Evolutionary conservation across 2,113 vertebrate genomes (phyloP).

Genomic region (Larimichthys crocea): DNA sequence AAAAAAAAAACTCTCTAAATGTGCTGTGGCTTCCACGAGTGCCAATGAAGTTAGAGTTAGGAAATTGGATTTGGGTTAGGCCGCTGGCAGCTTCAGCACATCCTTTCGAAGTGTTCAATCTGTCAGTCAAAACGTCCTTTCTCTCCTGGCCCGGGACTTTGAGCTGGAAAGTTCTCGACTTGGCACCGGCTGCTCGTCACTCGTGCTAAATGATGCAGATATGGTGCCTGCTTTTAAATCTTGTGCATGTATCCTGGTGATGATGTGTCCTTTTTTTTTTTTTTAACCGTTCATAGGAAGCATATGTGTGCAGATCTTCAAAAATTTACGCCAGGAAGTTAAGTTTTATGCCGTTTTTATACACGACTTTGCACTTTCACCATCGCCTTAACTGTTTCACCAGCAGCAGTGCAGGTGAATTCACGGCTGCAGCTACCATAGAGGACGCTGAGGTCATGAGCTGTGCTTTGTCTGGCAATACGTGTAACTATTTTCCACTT

Average conservation of each 20-base stretch:
- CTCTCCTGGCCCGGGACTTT: conserved; percentile 24
- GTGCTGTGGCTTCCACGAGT: conserved; percentile 53
- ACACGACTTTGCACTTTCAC: background rate
- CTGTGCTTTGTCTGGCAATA: background rate
- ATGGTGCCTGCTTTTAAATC: conserved; percentile 6
- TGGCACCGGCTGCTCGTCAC: conserved; percentile 4
- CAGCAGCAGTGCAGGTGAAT: background rate
- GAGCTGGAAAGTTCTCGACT: conserved; percentile 38
- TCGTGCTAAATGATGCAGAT: background rate
- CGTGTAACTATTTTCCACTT: background rate
- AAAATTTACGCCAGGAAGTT: conserved; percentile 8
- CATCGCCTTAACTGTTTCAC: background rate
- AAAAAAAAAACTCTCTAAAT: conserved; percentile 16
- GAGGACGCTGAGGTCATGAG: background rate
- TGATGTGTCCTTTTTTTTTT: conserved; percentile 2
- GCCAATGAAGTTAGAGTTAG: conserved; percentile 59
- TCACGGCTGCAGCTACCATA: background rate
- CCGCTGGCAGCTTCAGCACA: conserved; percentile 35
- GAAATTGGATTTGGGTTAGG: conserved; percentile 67
- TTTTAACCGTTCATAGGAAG: conserved; percentile 12
- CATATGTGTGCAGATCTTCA: conserved; percentile 5
- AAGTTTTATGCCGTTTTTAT: conserved; percentile 8
- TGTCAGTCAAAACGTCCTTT: conserved; percentile 48
- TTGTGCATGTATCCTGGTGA: background rate
- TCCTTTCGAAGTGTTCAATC: conserved; percentile 38